A percentile compares a stretch with the other conserved stretches of the same genome.
Evolutionary conservation across 2,888 invertebrate species (phyloP).

Genomic region (Hipparchia sbordonii): DNA sequence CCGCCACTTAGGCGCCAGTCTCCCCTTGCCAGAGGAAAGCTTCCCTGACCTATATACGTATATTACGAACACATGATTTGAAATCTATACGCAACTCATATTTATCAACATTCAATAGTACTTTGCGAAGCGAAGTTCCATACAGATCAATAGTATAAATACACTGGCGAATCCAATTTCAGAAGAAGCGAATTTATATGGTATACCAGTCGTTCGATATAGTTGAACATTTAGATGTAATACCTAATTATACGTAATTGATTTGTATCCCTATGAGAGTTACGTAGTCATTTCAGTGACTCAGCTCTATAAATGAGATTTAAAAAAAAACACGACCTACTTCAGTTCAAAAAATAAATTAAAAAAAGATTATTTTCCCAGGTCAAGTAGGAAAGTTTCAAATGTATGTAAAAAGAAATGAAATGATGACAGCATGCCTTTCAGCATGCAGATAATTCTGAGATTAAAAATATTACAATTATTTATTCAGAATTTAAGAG

Average conservation of each 20-base stretch:
- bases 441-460: background rate
- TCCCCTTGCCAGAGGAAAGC: constrained; percentile 40
- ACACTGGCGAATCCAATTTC: too few relatives aligned
- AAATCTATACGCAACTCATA: constrained; percentile 1
- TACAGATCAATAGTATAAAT: too few relatives aligned
- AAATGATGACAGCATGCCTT: background rate
- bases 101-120: background rate
- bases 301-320: too few relatives aligned
- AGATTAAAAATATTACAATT: background rate
- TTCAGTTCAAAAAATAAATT: too few relatives aligned
- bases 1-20: constrained; percentile 46
- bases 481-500: constrained; percentile 4
- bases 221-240: too few relatives aligned
- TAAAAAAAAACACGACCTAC: too few relatives aligned
- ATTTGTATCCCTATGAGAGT: too few relatives aligned
- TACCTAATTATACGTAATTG: too few relatives aligned
- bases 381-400: background rate
- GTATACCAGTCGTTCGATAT: too few relatives aligned
- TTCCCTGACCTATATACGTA: constrained; percentile 37
- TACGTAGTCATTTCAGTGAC: too few relatives aligned
- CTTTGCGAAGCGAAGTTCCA: too few relatives aligned
- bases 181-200: too few relatives aligned
- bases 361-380: background rate
- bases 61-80: background rate
- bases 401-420: background rate